Evolutionary conservation across 53 echinoderm and acorn worm genomes (phyloP), one percentile per base, ranked within the genome.

Genomic region (Astropecten irregularis): DNA sequence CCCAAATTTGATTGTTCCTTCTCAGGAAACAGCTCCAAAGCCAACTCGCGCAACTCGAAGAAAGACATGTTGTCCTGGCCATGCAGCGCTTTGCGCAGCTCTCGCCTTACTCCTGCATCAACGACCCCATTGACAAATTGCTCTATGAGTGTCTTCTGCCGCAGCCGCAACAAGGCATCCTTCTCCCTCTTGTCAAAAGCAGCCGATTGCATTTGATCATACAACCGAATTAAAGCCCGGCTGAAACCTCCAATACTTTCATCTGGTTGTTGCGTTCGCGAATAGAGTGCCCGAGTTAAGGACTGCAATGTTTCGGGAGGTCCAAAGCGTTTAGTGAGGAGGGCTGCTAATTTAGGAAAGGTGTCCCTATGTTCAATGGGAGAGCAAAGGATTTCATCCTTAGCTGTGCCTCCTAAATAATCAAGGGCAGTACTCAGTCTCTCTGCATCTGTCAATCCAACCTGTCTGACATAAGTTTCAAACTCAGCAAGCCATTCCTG

Each of bases 101-200:
- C 90, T 10, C 61, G 77, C 26, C 34, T 55, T 2, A 89, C 90
- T 53, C 61, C 84, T n/a, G 49, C 66, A 32, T 89, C 84, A 1
- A 66, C 47, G 0, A 83, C 88, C 3, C 89, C 89, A 54, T 50
- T 74, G 7, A 54, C 83, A 40, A 89, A 83, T 50, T 74, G 63
- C 0, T 83, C 68, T 26, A 25, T 46, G 25, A 69, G 51, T 10
- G 83, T 42, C 11, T 68, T 68, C 25, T 81, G 65, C 6, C 64
- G 31, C 9, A 70, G 37, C 19, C 10, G 18, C 19, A 21, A 29
- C 7, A 84, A 26, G 2, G 84, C 71, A 18, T 33, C 71, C 27
- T n/a, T 36, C 48, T 81, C 63, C 15, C 22, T 40, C 33, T 40
- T 22, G 14, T 35, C 32, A 40, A 3, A 32, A 16, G 81, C 81